A percentile compares a stretch with the other conserved stretches of the same genome.
These are phyloP conservation scores for Rhegmatorhina hoffmannsi DNA, from an alignment of 2,113 vertebrate genomes.

Conservation along the genomic window DNA sequence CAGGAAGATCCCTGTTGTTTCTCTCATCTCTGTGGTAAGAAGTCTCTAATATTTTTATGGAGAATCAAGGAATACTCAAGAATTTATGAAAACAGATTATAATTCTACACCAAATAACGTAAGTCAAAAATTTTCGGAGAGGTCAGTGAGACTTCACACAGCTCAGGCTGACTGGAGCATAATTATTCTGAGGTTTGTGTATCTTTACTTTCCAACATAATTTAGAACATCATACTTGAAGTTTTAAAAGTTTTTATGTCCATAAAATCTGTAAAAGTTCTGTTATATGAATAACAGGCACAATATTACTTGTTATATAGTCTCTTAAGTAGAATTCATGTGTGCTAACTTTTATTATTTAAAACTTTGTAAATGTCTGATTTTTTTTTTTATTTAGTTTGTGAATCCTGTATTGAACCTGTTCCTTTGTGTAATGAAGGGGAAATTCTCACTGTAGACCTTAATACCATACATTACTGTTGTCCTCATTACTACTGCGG, in stretches of 20 bases:
- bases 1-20: slow-evolving; percentile 89
- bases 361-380: background rate
- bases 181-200: background rate
- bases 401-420: slow-evolving; percentile 89
- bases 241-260: background rate
- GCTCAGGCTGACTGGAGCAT: background rate
- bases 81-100: background rate
- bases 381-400: slow-evolving; percentile 69
- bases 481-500: slow-evolving; percentile 93
- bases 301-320: background rate
- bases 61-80: background rate
- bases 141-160: background rate
- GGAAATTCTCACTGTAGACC: slow-evolving; percentile 90
- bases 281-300: background rate
- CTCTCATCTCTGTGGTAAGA: slow-evolving; percentile 89
- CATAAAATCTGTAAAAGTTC: background rate
- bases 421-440: slow-evolving; percentile 85
- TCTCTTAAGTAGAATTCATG: background rate
- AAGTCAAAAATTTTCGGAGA: background rate
- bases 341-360: background rate
- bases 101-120: background rate
- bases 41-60: background rate
- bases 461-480: slow-evolving; percentile 86
- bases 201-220: background rate
- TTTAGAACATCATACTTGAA: background rate